phyloP scores from a whole-genome alignment of 2,888 invertebrate species.

The Pristionchus entomophagus region DNA sequence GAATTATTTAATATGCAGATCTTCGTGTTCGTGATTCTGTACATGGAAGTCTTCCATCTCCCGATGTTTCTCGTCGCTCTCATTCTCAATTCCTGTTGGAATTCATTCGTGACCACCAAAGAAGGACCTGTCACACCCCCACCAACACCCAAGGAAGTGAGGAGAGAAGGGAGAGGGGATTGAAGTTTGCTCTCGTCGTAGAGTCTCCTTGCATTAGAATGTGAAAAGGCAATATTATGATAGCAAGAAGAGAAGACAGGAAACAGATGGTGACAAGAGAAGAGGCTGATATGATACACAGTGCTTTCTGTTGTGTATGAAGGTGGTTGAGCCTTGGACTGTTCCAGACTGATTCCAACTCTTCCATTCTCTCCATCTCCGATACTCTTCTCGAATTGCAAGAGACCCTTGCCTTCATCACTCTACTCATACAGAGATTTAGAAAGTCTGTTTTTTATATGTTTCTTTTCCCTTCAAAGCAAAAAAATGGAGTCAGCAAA shows the following conservation, averaged over 20 bases:
- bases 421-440: constrained; percentile 92
- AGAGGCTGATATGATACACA: no score
- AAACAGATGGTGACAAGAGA: no score
- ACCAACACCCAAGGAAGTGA: constrained; percentile 33
- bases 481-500: no score
- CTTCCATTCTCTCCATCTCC: constrained; percentile 91
- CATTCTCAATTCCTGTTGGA: constrained; percentile 79
- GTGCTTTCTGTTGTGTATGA: no score
- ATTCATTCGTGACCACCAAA: neutral
- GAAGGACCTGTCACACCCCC: constrained; percentile 39
- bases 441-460: constrained; percentile 86
- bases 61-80: constrained; percentile 88
- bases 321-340: no score
- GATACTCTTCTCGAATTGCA: constrained; percentile 97
- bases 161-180: no score
- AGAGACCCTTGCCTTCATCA: constrained; percentile 93
- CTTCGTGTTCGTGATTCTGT: constrained; percentile 91
- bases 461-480: no score
- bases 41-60: constrained; percentile 95
- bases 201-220: no score
- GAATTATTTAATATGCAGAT: constrained; percentile 77
- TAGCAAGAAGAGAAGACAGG: neutral
- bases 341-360: constrained; percentile 54
- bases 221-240: neutral
- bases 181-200: no score